phyloP scores from a whole-genome alignment of 2,113 vertebrate species.

The Kobus ellipsiprymnus region DNA sequence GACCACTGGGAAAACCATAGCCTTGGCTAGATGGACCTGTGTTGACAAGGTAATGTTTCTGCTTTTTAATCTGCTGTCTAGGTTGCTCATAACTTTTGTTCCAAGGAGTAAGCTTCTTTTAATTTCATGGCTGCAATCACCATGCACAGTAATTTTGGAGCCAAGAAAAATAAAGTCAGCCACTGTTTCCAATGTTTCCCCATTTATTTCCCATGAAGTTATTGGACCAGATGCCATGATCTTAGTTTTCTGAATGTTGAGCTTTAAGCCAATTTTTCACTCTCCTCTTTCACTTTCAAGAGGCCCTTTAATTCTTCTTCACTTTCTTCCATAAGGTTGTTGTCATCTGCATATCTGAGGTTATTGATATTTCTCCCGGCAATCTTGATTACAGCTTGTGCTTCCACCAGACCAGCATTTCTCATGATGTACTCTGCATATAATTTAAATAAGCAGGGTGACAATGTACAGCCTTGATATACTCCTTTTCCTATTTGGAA shows the following conservation, averaged over 20 bases:
- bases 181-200: neutral
- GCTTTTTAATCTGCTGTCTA: neutral
- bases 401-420: fast-evolving
- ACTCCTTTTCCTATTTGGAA: too few species aligned
- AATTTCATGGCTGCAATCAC: neutral
- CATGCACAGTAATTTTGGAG: neutral
- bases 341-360: too few species aligned
- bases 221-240: neutral
- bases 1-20: neutral
- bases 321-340: too few species aligned
- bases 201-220: neutral
- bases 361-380: too few species aligned
- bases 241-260: too few species aligned
- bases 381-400: too few species aligned
- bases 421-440: too few species aligned
- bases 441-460: too few species aligned
- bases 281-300: too few species aligned
- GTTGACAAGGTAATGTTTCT: neutral
- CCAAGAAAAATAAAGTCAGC: neutral
- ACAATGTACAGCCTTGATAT: too few species aligned
- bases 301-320: too few species aligned
- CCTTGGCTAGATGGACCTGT: neutral
- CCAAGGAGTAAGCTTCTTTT: neutral
- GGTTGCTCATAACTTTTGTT: neutral
- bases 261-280: too few species aligned